Conservation (phyloP, 2,113 vertebrate species). For the Madoqua kirkii region DNA sequence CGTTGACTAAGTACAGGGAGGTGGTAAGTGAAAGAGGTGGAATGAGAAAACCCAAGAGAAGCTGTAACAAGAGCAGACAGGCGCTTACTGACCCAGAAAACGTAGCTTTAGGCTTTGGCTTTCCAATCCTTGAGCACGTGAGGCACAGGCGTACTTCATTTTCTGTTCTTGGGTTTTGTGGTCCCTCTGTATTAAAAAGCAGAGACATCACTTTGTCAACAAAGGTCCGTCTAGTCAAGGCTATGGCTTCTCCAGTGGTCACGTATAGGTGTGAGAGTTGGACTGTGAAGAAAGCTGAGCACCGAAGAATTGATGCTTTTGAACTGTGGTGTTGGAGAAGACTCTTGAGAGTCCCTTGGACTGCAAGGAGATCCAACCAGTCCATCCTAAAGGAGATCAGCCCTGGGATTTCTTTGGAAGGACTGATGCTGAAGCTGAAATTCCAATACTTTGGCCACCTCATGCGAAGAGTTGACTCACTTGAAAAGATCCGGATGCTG, state of each 20-base stretch:
- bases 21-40: not conserved
- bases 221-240: not conserved
- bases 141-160: rapidly evolving
- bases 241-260: not conserved
- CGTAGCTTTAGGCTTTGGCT: not conserved
- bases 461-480: too few relatives aligned
- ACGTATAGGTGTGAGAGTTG: not conserved
- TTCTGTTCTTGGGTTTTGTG: not conserved
- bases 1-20: not conserved
- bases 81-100: not conserved
- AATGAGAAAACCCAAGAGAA: not conserved
- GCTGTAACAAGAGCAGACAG: not conserved
- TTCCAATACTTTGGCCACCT: too few relatives aligned
- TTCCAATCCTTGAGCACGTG: not conserved
- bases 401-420: too few relatives aligned
- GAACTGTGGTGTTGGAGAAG: not conserved
- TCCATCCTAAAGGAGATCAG: too few relatives aligned
- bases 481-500: too few relatives aligned
- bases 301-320: rapidly evolving
- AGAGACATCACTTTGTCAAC: not conserved
- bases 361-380: too few relatives aligned
- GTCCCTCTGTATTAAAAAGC: not conserved
- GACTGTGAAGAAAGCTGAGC: not conserved
- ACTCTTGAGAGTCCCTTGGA: too few relatives aligned
- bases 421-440: too few relatives aligned